These are phyloP conservation scores for Lepidochrysops patricia DNA, from an alignment of 2,888 invertebrate species.

Conservation along the genomic window DNA sequence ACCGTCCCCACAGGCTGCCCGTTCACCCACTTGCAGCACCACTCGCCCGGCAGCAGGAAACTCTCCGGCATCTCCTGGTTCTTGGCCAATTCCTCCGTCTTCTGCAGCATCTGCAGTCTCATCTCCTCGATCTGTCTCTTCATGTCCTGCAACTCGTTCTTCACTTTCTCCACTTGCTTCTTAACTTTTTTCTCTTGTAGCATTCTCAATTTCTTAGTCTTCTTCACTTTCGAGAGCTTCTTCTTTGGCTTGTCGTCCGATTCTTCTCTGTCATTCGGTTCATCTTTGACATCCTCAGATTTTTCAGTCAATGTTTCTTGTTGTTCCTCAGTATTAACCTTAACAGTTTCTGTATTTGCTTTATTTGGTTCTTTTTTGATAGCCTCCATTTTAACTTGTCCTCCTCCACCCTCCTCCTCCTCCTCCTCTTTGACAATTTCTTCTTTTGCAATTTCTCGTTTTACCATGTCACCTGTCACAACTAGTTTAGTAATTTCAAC, in stretches of 20 bases:
- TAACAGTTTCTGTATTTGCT: slow-evolving; percentile 12
- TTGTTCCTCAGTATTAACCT: slow-evolving; percentile 19
- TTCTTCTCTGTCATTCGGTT: slow-evolving; percentile 14
- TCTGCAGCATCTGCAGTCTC: slow-evolving; percentile 46
- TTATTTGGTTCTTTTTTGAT: slow-evolving; percentile 18
- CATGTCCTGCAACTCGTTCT: slow-evolving; percentile 51
- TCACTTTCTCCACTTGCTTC: slow-evolving; percentile 51
- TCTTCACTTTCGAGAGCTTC: slow-evolving; percentile 41
- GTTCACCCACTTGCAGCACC: slow-evolving; percentile 81
- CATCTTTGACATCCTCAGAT: slow-evolving; percentile 20
- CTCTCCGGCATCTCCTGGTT: slow-evolving; percentile 40
- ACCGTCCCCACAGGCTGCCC: slow-evolving; percentile 78
- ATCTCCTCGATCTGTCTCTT: slow-evolving; percentile 55
- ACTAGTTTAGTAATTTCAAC: slow-evolving; percentile 20
- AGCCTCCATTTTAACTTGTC: background rate
- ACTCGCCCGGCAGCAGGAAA: slow-evolving; percentile 67
- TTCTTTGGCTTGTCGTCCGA: slow-evolving; percentile 31
- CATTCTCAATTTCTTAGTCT: slow-evolving; percentile 41
- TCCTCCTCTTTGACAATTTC: slow-evolving; percentile 7
- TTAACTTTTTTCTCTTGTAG: slow-evolving; percentile 50
- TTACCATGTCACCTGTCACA: slow-evolving; percentile 22
- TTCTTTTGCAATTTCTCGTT: slow-evolving; percentile 17
- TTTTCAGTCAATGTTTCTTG: slow-evolving; percentile 24
- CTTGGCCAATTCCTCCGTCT: slow-evolving; percentile 35
- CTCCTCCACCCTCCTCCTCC: no score